Base-by-base conservation (phyloP, 2,888 invertebrate species). In the Coenonympha arcania region DNA sequence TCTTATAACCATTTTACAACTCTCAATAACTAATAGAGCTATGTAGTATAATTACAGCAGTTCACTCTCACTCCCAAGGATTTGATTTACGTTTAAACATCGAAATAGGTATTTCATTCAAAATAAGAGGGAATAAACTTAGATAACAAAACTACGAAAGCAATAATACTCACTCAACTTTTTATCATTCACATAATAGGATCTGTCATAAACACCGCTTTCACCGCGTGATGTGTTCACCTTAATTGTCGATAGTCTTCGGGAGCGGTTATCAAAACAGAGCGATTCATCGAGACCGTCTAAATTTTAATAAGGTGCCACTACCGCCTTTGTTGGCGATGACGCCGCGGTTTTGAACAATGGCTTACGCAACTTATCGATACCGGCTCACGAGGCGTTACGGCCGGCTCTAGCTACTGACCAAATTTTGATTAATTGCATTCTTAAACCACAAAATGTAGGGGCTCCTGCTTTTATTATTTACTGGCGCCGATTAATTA, bases 301-400 rank as follows among this genome's bases (percentile, higher is more conserved):
- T 73, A 81, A 82, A 81, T 84, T 86, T 85, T 86, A 86, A 86
- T 86, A 85, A 85, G 86, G 79, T 82, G 76, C 78, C 79, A 85
- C 85, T 83, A 80, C 85, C 79, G 81, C 81, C 80, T 84, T 86
- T 85, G 85, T 84, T 72, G 64, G 64, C 57, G 60, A 63, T 86
- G 85, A 86, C 76, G 60, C 53, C 57, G 83, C 84, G 79, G 73
- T 76, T 84, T 79, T 63, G 69, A 68, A 86, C 85, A 85, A 86
- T 83, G 61, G 73, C 74, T 85, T 85, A 78, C 84, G 82, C 85
- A 86, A 85, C 75, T 84, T 85, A 85, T 85, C 83, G 85, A 84
- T 84, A 85, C 83, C 83, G 76, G 75, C 77, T 84, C 82, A 84
- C 83, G 84, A 84, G 80, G 84, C 85, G 85, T 83, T 83, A 77